Percentiles rank a stretch among this genome's conserved stretches.
Evolutionary conservation across 2,888 invertebrate species (phyloP).

Genomic region (Drosophila colorata): DNA sequence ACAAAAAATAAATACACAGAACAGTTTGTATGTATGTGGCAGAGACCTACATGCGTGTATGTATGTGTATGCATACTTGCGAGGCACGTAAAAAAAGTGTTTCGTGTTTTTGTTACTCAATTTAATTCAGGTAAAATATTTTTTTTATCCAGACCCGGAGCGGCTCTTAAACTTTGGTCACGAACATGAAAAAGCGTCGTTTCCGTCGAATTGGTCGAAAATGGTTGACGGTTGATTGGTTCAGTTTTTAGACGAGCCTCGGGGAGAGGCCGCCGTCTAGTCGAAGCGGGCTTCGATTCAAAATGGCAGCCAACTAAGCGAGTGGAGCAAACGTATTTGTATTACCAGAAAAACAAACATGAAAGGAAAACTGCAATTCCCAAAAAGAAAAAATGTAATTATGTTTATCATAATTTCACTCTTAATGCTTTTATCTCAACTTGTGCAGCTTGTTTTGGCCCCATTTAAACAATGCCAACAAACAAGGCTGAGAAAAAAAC

Average conservation of each 20-base stretch:
- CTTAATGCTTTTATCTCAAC: constrained; percentile 60
- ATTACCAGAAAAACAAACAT: constrained; percentile 7
- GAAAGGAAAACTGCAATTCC: constrained; percentile 35
- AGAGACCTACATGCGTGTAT: constrained; percentile 24
- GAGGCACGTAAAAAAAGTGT: constrained; percentile 54
- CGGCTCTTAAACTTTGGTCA: constrained; percentile 71
- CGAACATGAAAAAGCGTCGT: constrained; percentile 77
- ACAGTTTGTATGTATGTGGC: constrained; percentile 3
- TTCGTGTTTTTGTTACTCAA: constrained; percentile 82
- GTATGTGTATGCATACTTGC: constrained; percentile 15
- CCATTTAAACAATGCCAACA: constrained; percentile 42
- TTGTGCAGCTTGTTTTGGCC: constrained; percentile 56
- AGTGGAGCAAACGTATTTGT: constrained; percentile 9
- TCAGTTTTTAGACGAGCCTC: constrained; percentile 55
- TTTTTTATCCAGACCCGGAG: constrained; percentile 50
- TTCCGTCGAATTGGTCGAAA: constrained; percentile 76
- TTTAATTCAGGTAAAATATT: constrained; percentile 83
- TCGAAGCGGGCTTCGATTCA: constrained; percentile 51
- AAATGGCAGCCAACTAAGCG: constrained; percentile 62
- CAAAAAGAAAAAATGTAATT: constrained; percentile 32
- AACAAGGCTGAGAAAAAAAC: constrained; percentile 48
- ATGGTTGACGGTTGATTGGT: constrained; percentile 79
- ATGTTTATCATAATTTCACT: constrained; percentile 41
- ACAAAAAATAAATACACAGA: constrained; percentile 6
- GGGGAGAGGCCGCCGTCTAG: constrained; percentile 48